Evolutionary conservation across 2,888 invertebrate genomes (phyloP), one percentile per base, ranked within the genome.

Genomic region (Mactromeris polynyma): DNA sequence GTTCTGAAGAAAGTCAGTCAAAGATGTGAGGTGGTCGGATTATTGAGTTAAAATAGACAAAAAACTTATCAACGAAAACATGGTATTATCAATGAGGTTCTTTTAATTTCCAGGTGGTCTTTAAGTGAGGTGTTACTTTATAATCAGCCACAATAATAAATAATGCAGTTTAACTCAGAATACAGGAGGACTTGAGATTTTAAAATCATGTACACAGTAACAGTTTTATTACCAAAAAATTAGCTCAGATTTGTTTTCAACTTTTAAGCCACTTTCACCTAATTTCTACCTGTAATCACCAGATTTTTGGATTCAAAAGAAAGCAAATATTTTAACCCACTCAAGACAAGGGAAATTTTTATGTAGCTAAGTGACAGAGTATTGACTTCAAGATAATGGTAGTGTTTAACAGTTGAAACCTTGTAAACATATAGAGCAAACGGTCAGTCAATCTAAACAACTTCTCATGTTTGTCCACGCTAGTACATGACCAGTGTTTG

Each of bases 371-470:
- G 84, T 54, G n/a, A 84, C 84, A 73, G 21, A 51, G 77, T 38
- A 84, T 78, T 84, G 84, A 84, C 78, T 54, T 21, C n/a, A 77
- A 84, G 84, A 84, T 84, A 84, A 78, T 84, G 84, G 17, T 17
- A 33, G 36, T 2, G 6, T 36, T 7, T 26, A 33, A 73, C 36
- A 73, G 73, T 73, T 36, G 73, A 36, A 36, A 31, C 33, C 73
- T 33, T 73, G 73, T 73, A 73, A 17, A 73, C 73, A 73, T 73
- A 33, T 14, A 73, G 73, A 33, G 33, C 17, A 17, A 73, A 36
- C 19, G 14, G 73, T 36, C 73, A 73, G 6, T 36, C 73, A 33
- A 36, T 73, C 73, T 73, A 4, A 73, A 73, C 31, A 73, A 33
- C 31, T 36, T 31, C 36, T 73, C 36, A 73, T 33, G 26, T 36